Base-by-base conservation (phyloP, 2,888 invertebrate species). In the Smittia sp. region DNA sequence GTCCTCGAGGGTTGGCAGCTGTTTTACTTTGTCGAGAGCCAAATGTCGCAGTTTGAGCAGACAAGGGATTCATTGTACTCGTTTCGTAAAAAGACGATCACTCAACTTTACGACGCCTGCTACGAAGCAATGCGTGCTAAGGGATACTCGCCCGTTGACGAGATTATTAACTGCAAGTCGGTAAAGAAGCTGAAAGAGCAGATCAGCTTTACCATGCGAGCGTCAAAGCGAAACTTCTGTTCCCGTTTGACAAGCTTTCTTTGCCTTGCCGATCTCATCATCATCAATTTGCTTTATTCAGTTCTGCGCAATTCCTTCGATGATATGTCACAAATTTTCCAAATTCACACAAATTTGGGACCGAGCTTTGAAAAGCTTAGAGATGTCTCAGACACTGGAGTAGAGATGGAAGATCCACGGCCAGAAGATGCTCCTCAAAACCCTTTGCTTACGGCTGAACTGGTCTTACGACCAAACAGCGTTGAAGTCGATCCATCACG, bases 171-270 rank as follows among this genome's bases (percentile, higher is more conserved):
- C 63, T 82, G 78, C 78, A 82, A 86, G 0, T 84, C 87, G 4
- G 78, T 86, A n/a, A 86, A 86, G 27, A 86, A 86, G 78, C 85
- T 86, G 74, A 85, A 86, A 0, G 86, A 87, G 20, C 91, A 91
- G 76, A 91, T 93, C 87, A 91, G 92, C 1, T 95, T 93, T 79
- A 93, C 93, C 67, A 92, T 94, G 78, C 93, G 94, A 78, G 92
- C 92, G 0, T 89, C 89, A 77, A 95, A 95, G 79, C 86, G 92
- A 75, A 88, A 89, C 76, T 91, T 91, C 79, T 94, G 94, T 79
- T 87, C 88, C 79, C 84, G 92, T 75, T 84, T 95, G 1, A 88
- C 92, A 41, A 86, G 91, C 78, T 92, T 90, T 76, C 86, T 92
- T 72, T 90, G 87, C 76, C 81, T 89, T 73, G 84, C 86, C 18